These are phyloP conservation scores for Fregetta grallaria DNA, from an alignment of 2,113 vertebrate genomes.

Conservation along the genomic window DNA sequence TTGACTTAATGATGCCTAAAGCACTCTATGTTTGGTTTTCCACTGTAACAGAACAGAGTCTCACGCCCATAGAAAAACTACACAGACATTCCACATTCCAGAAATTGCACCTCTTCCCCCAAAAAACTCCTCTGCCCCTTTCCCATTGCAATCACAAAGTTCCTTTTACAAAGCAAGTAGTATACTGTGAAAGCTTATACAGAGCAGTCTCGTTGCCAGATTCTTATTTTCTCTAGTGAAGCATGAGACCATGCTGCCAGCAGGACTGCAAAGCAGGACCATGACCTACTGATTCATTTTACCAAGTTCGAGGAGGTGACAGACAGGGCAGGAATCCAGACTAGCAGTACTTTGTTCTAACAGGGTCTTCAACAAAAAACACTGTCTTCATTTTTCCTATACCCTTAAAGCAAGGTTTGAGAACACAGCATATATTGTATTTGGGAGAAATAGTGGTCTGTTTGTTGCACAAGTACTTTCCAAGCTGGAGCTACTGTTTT, in stretches of 20 bases:
- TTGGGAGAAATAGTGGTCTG: background rate
- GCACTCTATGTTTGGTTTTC: background rate
- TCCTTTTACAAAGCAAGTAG: background rate
- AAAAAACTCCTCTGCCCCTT: background rate
- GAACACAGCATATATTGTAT: conserved; percentile 9
- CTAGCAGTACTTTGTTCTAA: background rate
- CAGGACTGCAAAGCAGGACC: background rate
- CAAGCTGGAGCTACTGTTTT: background rate
- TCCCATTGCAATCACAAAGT: background rate
- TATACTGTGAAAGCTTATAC: background rate
- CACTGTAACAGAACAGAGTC: background rate
- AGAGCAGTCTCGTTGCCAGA: background rate
- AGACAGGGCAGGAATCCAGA: conserved; percentile 53
- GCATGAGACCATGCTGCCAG: background rate
- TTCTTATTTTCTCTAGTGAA: background rate
- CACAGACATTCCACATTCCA: fast-evolving
- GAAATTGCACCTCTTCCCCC: background rate
- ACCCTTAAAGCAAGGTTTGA: background rate
- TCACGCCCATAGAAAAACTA: fast-evolving
- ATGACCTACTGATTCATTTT: conserved; percentile 36
- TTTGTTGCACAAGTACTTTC: background rate
- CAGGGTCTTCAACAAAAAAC: conserved; percentile 3
- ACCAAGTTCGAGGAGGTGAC: conserved; percentile 51
- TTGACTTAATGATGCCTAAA: background rate
- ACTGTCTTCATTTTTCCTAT: background rate